phyloP scores from a whole-genome alignment of 2,113 vertebrate genomes.

The Catharus minimus region DNA sequence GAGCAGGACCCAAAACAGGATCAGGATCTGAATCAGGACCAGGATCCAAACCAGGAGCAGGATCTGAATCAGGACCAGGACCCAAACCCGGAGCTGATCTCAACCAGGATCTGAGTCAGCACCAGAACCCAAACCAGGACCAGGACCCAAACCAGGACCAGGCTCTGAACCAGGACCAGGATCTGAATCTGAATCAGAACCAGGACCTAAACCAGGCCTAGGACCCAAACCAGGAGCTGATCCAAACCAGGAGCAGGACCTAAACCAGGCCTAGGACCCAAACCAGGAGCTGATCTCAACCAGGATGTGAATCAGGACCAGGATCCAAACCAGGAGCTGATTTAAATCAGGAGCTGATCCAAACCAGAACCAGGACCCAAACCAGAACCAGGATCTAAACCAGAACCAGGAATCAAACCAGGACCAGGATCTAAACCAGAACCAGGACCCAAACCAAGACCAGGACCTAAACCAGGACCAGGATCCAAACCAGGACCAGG shows the following conservation, averaged over 20 bases:
- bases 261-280: not conserved
- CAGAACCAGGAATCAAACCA: not conserved
- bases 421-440: not conserved
- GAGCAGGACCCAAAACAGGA: too few relatives aligned
- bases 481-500: too few relatives aligned
- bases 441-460: not conserved
- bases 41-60: not conserved
- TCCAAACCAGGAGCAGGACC: not conserved
- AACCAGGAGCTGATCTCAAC: not conserved
- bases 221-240: not conserved
- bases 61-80: not conserved
- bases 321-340: not conserved
- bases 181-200: too few relatives aligned
- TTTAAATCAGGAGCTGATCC: not conserved
- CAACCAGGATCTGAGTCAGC: too few relatives aligned
- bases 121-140: not conserved
- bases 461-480: too few relatives aligned
- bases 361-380: too few relatives aligned
- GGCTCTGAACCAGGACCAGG: not conserved
- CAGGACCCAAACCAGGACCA: not conserved
- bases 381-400: not conserved
- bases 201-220: too few relatives aligned
- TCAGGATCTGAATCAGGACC: not conserved
- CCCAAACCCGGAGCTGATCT: not conserved
- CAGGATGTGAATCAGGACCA: not conserved